Evolutionary conservation across 35 echinoderm and acorn worm genomes (phyloP).

Genomic region (Apostichopus parvimensis): DNA sequence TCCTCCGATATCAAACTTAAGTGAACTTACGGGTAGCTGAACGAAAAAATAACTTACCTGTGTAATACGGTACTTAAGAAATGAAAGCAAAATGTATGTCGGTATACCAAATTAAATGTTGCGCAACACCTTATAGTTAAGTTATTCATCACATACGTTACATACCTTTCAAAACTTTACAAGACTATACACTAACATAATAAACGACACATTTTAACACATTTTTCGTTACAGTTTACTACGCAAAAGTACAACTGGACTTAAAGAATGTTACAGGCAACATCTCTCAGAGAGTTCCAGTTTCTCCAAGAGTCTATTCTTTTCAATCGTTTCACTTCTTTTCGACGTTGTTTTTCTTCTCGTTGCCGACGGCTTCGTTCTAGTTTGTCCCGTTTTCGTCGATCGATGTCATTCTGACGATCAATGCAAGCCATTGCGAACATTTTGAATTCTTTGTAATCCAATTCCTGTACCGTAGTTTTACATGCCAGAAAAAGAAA

Average conservation of each 20-base stretch:
- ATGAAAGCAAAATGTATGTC: too few species aligned
- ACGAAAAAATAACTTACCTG: too few species aligned
- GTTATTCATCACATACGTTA: too few species aligned
- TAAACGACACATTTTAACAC: neutral
- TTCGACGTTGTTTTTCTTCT: conserved; percentile 60
- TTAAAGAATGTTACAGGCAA: neutral
- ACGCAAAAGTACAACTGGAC: too few species aligned
- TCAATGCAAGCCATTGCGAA: conserved; percentile 99
- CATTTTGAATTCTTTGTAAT: conserved; percentile 99
- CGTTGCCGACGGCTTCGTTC: conserved; percentile 55
- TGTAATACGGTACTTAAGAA: too few species aligned
- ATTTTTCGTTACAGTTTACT: neutral
- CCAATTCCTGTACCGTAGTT: conserved; percentile 66
- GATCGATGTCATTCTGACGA: conserved; percentile 89
- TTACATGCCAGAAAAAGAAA: too few species aligned
- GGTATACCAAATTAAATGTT: too few species aligned
- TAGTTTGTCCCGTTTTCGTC: conserved; percentile 71
- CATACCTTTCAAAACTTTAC: too few species aligned
- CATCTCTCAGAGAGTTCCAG: neutral
- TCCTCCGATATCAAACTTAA: too few species aligned
- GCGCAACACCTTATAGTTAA: too few species aligned
- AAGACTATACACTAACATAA: too few species aligned
- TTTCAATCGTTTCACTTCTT: neutral
- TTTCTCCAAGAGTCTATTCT: neutral
- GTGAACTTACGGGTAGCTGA: too few species aligned